These are phyloP conservation scores for Stomatorhinus walkeri DNA, from an alignment of 2,797 vertebrate genomes.

Conservation along the genomic window DNA sequence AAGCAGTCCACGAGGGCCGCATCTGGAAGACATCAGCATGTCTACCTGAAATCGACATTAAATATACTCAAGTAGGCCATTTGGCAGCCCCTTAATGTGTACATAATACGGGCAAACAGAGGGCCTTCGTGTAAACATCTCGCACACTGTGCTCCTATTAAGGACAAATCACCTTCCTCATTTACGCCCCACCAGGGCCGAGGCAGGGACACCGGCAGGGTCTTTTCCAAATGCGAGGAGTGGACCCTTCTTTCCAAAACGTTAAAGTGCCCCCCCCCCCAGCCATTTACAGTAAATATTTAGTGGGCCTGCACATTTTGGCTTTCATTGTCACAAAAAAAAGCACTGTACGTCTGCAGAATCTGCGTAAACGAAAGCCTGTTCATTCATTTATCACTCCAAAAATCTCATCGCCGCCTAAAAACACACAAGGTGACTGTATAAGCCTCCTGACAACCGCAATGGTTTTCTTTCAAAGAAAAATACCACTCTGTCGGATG, in stretches of 20 bases:
- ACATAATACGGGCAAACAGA: background rate
- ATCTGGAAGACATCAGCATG: constrained; percentile 3
- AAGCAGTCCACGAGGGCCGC: too few relatives aligned
- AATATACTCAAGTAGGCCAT: background rate
- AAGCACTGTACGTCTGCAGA: background rate
- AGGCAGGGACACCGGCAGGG: background rate
- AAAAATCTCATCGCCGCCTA: background rate
- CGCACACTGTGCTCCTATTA: background rate
- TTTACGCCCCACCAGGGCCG: background rate
- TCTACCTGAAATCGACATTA: background rate
- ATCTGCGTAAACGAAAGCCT: background rate
- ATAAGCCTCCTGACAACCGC: background rate
- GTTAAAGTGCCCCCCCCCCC: background rate
- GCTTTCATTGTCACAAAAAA: background rate
- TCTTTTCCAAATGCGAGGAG: background rate
- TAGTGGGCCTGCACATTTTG: background rate
- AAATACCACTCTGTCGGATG: background rate
- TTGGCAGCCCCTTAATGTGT: background rate
- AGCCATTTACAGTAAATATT: constrained; percentile 10
- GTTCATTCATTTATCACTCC: background rate
- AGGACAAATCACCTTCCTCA: background rate
- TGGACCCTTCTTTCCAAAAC: background rate
- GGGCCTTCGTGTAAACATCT: background rate
- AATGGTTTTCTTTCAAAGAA: background rate
- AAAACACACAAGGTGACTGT: background rate